Base-by-base conservation (phyloP, 2,113 vertebrate genomes). In the Apodemus sylvaticus region DNA sequence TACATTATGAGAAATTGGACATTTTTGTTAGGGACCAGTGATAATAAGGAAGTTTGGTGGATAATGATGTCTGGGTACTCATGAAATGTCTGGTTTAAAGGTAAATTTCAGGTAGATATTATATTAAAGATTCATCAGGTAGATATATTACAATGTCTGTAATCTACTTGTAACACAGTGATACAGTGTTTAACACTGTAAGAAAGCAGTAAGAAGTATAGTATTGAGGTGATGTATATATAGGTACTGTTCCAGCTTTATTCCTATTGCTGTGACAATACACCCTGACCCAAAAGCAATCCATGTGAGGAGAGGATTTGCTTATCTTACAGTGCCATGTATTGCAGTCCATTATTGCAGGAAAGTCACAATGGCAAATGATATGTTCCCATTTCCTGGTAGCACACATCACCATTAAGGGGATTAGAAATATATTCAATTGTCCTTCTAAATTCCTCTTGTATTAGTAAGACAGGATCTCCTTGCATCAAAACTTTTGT, bases 31-130 rank as follows among this genome's bases (percentile, higher is more conserved):
- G 39, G 29, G 10, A 83, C 53, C n/a, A 94, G 36, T 58, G n/a
- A 86, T 14, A 48, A 93, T 77, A 90, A 94, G 1, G 19, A 82
- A 78, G n/a, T 71, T 51, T 42, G 53, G 13, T 24, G 26, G 36
- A 58, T 66, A 95, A 62, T 45, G 29, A 10, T 89, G 93, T 87
- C 34, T 70, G 31, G 9, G 22, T 95, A 62, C 64, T 91, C 91
- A 26, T 55, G 36, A 79, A 88, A 73, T 48, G 4, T 53, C 26
- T 74, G 12, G 34, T 91, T 85, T 55, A 91, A 24, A 86, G 22
- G 73, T 36, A 2, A 7, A 64, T 39, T 4, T 22, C 26, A 20
- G 22, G 22, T 64, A 26, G 62, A 26, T 26, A 64, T 64, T 26
- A 64, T 10, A 64, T 64, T 62, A 62, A 22, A 22, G 60, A 5